Evolutionary conservation across 2,888 invertebrate species (phyloP).

Genomic region (Trachelus troglodyta): DNA sequence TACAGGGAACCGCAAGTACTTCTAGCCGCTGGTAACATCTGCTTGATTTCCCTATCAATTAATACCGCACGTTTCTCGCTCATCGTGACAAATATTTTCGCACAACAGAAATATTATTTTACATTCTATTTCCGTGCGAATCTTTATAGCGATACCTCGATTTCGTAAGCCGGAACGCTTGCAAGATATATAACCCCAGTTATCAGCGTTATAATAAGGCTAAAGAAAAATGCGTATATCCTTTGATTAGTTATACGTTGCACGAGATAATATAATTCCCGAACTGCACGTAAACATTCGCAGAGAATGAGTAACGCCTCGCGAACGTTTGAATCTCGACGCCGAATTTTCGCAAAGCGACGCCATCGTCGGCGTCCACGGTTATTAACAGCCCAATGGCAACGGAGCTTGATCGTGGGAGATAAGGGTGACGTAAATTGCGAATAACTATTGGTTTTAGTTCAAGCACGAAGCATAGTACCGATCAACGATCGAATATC

Average conservation of each 20-base stretch:
- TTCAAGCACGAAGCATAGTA: not conserved
- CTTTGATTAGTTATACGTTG: not conserved
- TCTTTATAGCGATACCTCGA: not conserved
- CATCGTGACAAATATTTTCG: not conserved
- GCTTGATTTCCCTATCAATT: not conserved
- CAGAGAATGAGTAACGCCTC: not conserved
- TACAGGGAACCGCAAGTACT: not conserved
- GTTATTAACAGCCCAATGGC: not conserved
- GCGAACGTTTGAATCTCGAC: not conserved
- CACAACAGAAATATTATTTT: not conserved
- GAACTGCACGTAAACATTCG: not conserved
- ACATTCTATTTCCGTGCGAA: not conserved
- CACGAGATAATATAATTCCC: not conserved
- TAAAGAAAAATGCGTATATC: not conserved
- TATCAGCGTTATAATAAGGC: not conserved
- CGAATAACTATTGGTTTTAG: not conserved
- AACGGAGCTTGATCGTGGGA: not conserved
- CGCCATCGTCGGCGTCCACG: not conserved
- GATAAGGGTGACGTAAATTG: not conserved
- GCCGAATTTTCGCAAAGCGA: not conserved
- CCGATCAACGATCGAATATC: not conserved
- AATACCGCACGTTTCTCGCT: not conserved
- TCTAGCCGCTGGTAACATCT: not conserved
- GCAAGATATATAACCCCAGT: not conserved
- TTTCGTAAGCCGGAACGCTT: not conserved